Conservation (phyloP, 2,888 invertebrate genomes). For the Pristionchus japonicus region DNA sequence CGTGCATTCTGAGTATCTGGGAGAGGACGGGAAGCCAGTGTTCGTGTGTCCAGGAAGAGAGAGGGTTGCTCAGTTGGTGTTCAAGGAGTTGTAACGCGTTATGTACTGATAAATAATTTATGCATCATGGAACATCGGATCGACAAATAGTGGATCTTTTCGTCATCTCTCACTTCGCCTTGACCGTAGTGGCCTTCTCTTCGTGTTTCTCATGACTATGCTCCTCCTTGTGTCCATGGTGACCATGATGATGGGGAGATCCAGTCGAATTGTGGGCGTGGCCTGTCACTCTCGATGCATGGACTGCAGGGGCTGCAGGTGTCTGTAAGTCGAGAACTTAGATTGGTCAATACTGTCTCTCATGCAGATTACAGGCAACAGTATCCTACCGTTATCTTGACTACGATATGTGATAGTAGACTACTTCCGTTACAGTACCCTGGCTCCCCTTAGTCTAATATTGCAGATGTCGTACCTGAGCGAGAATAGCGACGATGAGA, state of each 20-base stretch:
- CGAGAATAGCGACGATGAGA: background rate
- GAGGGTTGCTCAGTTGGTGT: background rate
- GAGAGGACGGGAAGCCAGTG: background rate
- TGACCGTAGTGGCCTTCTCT: background rate
- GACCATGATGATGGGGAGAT: background rate
- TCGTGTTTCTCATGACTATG: background rate
- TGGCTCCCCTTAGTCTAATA: too few species aligned
- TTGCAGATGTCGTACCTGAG: background rate
- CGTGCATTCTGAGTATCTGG: background rate
- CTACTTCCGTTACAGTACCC: too few species aligned
- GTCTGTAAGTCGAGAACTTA: background rate
- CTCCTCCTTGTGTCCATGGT: background rate
- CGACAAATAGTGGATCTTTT: background rate
- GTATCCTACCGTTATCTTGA: too few species aligned
- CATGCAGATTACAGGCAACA: too few species aligned
- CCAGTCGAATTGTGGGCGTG: background rate
- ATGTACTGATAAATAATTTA: background rate
- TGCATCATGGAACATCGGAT: background rate
- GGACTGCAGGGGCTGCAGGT: background rate
- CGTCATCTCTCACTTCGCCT: background rate
- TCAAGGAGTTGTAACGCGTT: background rate
- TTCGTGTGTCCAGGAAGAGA: constrained; percentile 10
- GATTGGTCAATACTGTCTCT: too few species aligned
- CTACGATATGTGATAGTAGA: too few species aligned
- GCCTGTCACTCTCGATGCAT: background rate